Evolutionary conservation across 2,113 vertebrate species (phyloP).

Genomic region (Notothenia coriiceps): DNA sequence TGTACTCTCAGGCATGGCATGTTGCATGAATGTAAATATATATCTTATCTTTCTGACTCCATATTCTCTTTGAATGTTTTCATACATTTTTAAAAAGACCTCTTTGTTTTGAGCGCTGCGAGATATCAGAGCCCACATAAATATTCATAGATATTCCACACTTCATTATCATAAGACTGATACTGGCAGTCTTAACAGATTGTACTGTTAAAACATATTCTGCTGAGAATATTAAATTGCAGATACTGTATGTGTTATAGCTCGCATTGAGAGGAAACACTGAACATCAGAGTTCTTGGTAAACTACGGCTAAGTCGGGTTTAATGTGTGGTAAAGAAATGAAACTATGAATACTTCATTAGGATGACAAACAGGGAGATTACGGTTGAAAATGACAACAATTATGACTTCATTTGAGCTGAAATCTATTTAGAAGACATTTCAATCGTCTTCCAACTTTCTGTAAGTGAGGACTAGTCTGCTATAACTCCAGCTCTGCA

Average conservation of each 20-base stretch:
- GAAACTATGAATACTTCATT: slow-evolving; percentile 22
- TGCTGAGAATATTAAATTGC: background rate
- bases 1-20: background rate
- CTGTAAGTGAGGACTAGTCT: too few relatives aligned
- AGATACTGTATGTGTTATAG: background rate
- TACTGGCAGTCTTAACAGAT: background rate
- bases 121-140: background rate
- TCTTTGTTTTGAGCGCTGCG: background rate
- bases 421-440: slow-evolving; percentile 61
- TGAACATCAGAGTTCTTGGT: background rate
- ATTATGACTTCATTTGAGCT: slow-evolving; percentile 13
- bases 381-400: slow-evolving; percentile 20
- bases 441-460: slow-evolving; percentile 24
- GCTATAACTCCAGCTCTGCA: background rate
- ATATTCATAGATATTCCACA: background rate
- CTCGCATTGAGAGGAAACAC: background rate
- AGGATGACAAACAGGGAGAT: slow-evolving; percentile 10
- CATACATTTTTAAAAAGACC: background rate
- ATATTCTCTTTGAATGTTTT: background rate
- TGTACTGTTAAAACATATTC: background rate
- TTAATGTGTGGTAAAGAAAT: background rate
- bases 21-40: background rate
- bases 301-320: background rate
- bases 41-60: slow-evolving; percentile 3
- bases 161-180: background rate